Evolutionary conservation across 2,113 vertebrate genomes (phyloP).

Genomic region (Delphinapterus leucas): DNA sequence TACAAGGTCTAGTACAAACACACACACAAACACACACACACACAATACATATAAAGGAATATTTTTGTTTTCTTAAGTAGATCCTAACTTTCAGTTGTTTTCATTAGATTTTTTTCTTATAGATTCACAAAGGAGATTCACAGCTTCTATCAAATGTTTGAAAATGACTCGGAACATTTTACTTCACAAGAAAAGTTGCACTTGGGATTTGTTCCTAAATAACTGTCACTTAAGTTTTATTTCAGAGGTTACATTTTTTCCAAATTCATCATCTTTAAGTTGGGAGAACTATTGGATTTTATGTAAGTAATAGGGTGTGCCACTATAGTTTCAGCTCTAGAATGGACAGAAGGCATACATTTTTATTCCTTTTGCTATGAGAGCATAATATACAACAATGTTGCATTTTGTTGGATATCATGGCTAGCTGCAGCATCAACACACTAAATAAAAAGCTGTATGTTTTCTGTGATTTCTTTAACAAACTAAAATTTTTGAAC

Average conservation of each 20-base stretch:
- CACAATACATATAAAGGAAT: not conserved
- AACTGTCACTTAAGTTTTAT: conserved; percentile 18
- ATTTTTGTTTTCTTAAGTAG: not conserved
- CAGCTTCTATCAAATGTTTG: not conserved
- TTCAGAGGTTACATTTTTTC: not conserved
- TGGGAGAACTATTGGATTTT: not conserved
- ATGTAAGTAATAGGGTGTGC: not conserved
- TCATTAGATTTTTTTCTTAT: not conserved
- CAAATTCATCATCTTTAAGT: not conserved
- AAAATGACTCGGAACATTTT: conserved; percentile 1
- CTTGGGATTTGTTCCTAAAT: not conserved
- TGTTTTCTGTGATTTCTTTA: not conserved
- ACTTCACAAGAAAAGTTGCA: not conserved
- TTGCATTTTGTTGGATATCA: not conserved
- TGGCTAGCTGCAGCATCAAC: not conserved
- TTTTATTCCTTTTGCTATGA: not conserved
- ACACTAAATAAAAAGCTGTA: not conserved
- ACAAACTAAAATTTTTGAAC: not conserved
- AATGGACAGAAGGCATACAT: not conserved
- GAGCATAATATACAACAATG: not conserved
- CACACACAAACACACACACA: not conserved
- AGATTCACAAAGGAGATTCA: not conserved
- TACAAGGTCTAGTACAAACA: not conserved
- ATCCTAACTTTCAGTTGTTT: not conserved
- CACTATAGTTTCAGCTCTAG: not conserved